phyloP scores from a whole-genome alignment of 1,140 invertebrate genomes.

The Drosophila dunni region DNA sequence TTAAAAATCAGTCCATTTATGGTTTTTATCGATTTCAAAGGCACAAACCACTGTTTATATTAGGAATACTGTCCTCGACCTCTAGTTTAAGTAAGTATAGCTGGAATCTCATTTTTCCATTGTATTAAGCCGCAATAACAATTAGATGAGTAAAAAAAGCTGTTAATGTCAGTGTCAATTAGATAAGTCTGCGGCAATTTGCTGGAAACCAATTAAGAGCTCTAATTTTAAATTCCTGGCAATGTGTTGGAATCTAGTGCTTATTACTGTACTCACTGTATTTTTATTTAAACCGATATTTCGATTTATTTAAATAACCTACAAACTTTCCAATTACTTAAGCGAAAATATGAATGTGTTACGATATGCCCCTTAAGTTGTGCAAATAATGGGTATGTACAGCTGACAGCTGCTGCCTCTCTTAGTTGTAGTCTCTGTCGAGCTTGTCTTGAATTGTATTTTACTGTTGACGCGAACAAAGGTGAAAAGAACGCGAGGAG shows the following conservation, averaged over 20 bases:
- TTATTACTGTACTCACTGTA: too few relatives aligned
- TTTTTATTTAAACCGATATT: too few relatives aligned
- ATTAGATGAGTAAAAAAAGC: constrained; percentile 29
- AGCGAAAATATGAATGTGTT: too few relatives aligned
- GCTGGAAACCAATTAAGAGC: too few relatives aligned
- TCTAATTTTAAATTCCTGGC: too few relatives aligned
- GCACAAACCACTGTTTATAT: constrained; percentile 14
- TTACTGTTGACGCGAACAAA: constrained; percentile 60
- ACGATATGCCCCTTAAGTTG: too few relatives aligned
- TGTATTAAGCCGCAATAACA: constrained; percentile 33
- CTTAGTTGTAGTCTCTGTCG: background rate
- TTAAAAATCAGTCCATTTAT: too few relatives aligned
- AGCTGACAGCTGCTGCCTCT: constrained; percentile 13
- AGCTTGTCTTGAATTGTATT: constrained; percentile 56
- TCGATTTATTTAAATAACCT: too few relatives aligned
- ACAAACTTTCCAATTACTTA: too few relatives aligned
- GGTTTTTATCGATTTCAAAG: too few relatives aligned
- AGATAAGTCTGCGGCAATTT: constrained; percentile 8
- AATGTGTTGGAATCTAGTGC: too few relatives aligned
- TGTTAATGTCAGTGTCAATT: too few relatives aligned
- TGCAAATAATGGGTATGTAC: background rate
- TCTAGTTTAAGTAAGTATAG: background rate
- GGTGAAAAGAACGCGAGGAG: background rate
- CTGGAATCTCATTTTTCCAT: constrained; percentile 5
- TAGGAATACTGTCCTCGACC: constrained; percentile 3